Conservation (phyloP, 2,888 invertebrate genomes). For the Magallana nippona region DNA sequence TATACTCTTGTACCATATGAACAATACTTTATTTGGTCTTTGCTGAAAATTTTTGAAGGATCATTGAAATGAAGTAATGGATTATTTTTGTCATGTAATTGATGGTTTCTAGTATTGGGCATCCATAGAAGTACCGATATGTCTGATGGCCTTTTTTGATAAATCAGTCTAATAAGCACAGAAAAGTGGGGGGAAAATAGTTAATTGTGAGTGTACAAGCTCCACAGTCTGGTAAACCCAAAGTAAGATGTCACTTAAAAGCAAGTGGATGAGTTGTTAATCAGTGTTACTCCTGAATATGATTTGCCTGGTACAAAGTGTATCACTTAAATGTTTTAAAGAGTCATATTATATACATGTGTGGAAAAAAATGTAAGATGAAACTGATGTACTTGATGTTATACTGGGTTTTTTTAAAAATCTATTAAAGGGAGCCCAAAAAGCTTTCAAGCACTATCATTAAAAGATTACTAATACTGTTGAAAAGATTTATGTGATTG, state of each 20-base stretch:
- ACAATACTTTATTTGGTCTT: conserved; percentile 21
- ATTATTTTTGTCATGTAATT: not conserved
- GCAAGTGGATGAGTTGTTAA: conserved; percentile 18
- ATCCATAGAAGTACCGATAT: not conserved
- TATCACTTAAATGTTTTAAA: conserved; percentile 31
- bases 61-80: not conserved
- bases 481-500: conserved; percentile 16
- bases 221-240: not conserved
- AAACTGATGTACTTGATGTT: conserved; percentile 29
- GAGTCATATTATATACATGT: conserved; percentile 1
- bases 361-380: conserved; percentile 20
- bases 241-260: not conserved
- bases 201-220: not conserved
- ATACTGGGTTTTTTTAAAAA: not conserved
- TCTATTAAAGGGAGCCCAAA: conserved; percentile 7
- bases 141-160: not conserved
- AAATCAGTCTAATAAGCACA: not conserved
- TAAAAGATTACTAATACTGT: conserved; percentile 19
- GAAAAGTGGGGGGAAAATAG: conserved; percentile 2
- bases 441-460: conserved; percentile 30
- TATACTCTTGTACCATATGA: conserved; percentile 11
- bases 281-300: conserved; percentile 10
- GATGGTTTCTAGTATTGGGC: not conserved
- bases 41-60: not conserved
- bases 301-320: conserved; percentile 31